These are phyloP conservation scores for Rhabdornis inornatus DNA, from an alignment of 2,113 vertebrate species.

Conservation along the genomic window DNA sequence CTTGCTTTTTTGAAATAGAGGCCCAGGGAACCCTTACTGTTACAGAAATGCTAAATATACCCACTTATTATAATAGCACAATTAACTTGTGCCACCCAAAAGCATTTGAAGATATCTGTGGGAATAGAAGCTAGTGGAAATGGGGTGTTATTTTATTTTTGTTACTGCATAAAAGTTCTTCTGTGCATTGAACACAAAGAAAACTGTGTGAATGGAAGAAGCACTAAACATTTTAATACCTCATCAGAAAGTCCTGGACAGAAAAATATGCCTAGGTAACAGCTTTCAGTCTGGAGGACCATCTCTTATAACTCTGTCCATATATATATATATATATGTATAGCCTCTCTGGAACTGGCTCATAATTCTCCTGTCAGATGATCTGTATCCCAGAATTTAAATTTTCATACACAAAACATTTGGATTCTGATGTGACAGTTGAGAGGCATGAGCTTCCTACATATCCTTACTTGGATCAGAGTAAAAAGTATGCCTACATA, in stretches of 20 bases:
- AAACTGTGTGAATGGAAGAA: neutral
- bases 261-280: neutral
- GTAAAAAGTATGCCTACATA: neutral
- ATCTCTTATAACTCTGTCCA: neutral
- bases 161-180: neutral
- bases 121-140: slow-evolving; percentile 14
- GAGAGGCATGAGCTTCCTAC: neutral
- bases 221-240: neutral
- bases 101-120: slow-evolving; percentile 7
- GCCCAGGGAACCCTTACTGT: neutral
- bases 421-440: neutral
- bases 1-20: neutral
- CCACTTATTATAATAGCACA: slow-evolving; percentile 15
- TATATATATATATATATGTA: neutral
- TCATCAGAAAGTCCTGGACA: neutral
- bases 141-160: neutral
- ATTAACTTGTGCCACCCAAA: slow-evolving; percentile 31
- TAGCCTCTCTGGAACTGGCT: neutral
- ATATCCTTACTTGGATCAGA: neutral
- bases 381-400: neutral
- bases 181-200: neutral
- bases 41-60: slow-evolving; percentile 23
- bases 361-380: neutral
- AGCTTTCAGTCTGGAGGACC: neutral
- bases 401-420: neutral